These are phyloP conservation scores for Cromileptes altivelis DNA, from an alignment of 2,113 vertebrate species.

Conservation along the genomic window DNA sequence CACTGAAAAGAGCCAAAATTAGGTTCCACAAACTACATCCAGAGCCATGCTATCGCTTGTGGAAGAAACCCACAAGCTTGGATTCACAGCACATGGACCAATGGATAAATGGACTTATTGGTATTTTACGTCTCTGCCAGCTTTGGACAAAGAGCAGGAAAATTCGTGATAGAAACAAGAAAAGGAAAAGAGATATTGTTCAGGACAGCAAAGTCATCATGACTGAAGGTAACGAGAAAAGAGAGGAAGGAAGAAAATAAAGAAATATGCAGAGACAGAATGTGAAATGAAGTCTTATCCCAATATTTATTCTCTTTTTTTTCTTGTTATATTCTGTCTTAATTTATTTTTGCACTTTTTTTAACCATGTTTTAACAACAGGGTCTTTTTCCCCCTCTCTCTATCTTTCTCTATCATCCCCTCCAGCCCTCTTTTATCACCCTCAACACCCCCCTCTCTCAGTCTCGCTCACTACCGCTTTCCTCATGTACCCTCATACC, in stretches of 20 bases:
- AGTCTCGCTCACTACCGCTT: constrained; percentile 30
- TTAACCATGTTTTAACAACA: constrained; percentile 46
- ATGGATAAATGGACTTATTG: background rate
- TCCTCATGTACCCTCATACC: constrained; percentile 62
- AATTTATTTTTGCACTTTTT: constrained; percentile 41
- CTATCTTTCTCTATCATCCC: constrained; percentile 42
- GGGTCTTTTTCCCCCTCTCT: constrained; percentile 17
- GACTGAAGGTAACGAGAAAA: background rate
- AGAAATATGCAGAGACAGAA: background rate
- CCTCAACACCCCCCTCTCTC: constrained; percentile 13
- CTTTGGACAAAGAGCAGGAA: background rate
- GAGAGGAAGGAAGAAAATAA: background rate
- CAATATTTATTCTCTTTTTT: background rate
- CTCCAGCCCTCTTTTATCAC: constrained; percentile 53
- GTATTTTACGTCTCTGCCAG: background rate
- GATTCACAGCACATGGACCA: background rate
- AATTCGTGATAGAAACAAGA: background rate
- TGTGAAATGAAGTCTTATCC: background rate
- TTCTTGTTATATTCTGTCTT: constrained; percentile 29
- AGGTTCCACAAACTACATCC: background rate
- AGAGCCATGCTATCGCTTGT: background rate
- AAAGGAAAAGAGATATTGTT: constrained; percentile 2
- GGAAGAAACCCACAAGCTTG: background rate
- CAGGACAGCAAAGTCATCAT: background rate
- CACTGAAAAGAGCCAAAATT: background rate